Evolutionary conservation across 2,888 invertebrate genomes (phyloP), one percentile per base, ranked within the genome.

Genomic region (Lasioglossum zephyrum): DNA sequence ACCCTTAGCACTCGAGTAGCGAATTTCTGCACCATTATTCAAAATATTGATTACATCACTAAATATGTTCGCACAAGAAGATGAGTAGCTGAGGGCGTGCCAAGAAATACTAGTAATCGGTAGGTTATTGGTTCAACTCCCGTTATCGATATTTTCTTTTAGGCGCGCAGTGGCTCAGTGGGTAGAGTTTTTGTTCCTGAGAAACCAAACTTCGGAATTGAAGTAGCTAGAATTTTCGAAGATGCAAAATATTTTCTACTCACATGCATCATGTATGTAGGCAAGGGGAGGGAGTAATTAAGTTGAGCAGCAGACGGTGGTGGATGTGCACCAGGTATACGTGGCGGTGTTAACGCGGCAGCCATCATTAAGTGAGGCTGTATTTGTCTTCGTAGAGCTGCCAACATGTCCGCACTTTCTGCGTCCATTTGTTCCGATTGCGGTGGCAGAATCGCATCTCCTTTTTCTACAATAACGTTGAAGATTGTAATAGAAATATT

Each of bases 351-450:
- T 91, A 96, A 96, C 81, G 97, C 95, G 13, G 97, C 95, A 11
- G 97, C 97, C 95, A 97, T 96, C 94, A 97, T 96, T 82, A 97
- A 95, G 93, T 97, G 97, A 80, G 97, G 97, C 93, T 97, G 97
- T 90, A 97, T 96, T 94, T 97, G 97, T 36, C 97, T 95, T 18
- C 97, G 96, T 89, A 97, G 95, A 73, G 97, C 97, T 74, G 96
- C 96, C 92, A 97, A 95, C 96, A 97, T 97, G 73, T 97, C 97
- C 91, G 97, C 97, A 89, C 96, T 96, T 79, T 96, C 96, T 41
- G 95, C 95, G 82, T 95, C 95, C 91, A 94, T 93, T 81, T 93
- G 93, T 75, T 95, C 94, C 5, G 92, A 90, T 60, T 91, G 92
- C 36, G 92, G 73, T 47, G 92, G 85, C 82, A 92, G 86, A 70